phyloP scores from a whole-genome alignment of 2,113 vertebrate genomes.

The Rhabdornis inornatus region DNA sequence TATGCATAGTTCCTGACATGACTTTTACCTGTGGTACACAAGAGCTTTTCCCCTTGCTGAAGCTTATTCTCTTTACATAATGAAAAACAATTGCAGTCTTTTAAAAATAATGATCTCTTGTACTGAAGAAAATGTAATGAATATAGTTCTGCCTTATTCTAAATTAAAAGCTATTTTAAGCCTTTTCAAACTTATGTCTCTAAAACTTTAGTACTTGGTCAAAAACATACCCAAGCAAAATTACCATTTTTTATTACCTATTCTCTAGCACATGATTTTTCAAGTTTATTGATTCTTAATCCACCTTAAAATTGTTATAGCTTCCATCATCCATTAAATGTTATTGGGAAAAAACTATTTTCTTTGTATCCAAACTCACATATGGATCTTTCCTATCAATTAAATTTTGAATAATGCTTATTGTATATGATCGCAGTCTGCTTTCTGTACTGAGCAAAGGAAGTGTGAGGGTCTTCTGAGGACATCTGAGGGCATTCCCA shows the following conservation, averaged over 20 bases:
- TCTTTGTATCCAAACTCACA: not conserved
- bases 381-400: not conserved
- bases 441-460: not conserved
- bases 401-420: not conserved
- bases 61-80: not conserved
- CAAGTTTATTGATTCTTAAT: not conserved
- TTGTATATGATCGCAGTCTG: not conserved
- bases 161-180: slow-evolving; percentile 8
- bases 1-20: not conserved
- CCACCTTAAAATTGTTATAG: not conserved
- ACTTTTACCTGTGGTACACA: not conserved
- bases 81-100: not conserved
- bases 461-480: not conserved
- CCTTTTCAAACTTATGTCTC: not conserved
- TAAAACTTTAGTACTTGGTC: not conserved
- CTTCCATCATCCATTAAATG: not conserved
- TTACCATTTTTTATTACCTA: not conserved
- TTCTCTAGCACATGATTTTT: not conserved
- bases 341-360: not conserved
- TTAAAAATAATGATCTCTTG: slow-evolving; percentile 19
- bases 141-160: not conserved
- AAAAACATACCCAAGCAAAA: not conserved
- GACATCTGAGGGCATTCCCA: not conserved
- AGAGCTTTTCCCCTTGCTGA: not conserved
- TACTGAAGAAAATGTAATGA: not conserved